Evolutionary conservation across 2,888 invertebrate genomes (phyloP), one percentile per base, ranked within the genome.

Genomic region (Eupithecia abbreviata): DNA sequence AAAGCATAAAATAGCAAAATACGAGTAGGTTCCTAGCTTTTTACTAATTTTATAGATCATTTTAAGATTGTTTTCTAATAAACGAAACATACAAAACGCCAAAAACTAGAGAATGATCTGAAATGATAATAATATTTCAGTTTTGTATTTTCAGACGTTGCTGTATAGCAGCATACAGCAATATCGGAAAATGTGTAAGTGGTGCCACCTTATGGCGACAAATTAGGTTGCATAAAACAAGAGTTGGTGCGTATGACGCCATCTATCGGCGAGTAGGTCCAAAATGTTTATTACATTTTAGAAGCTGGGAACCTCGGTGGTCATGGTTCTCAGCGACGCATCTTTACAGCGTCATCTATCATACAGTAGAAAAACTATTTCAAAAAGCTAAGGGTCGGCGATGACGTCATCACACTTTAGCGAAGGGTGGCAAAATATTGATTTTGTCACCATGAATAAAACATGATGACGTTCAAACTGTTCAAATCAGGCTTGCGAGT

Each of bases 291-390:
- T 15, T 66, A 3, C 4, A 15, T 66, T 18, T 9, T 7, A n/a
- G 5, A 13, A 62, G 62, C 9, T 65, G 41, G 7, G 30, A 47
- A 72, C 47, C 65, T 41, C 6, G 3, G n/a, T 15, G 13, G 12
- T 12, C 13, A n/a, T 10, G 72, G 68, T 74, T 77, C 66, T 51
- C 30, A 2, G 62, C 12, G 18, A 62, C 30, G 30, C 30, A 10
- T 30, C 30, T 2, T 4, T 12, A 62, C 41, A 43, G 6, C 79
- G 87, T 84, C 87, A 90, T 90, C 92, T 92, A 72, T 79, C 77
- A 73, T 75, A 13, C 75, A 85, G 79, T 88, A 88, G 89, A 65
- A 72, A 9, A 43, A 79, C 55, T 73, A 79, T 4, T 74, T 42
- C 12, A 74, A 43, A 74, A 67, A 62, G 68, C 72, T 30, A 18